phyloP scores from a whole-genome alignment of 2,888 invertebrate genomes.

The Rhagium mordax region DNA sequence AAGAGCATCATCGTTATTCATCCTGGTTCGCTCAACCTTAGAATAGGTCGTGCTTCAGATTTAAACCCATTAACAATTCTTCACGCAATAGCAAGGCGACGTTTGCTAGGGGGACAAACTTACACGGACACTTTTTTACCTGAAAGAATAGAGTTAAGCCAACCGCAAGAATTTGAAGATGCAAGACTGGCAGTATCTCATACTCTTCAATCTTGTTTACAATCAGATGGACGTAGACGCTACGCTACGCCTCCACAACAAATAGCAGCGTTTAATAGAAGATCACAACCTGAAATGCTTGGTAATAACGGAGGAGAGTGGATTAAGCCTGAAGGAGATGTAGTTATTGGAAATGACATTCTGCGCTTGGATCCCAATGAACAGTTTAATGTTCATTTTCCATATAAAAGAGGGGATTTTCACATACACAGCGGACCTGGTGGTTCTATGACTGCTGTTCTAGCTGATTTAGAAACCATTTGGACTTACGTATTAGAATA shows the following conservation, averaged over 20 bases:
- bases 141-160: slow-evolving; percentile 76
- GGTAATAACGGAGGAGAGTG: slow-evolving; percentile 75
- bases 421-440: slow-evolving; percentile 89
- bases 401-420: slow-evolving; percentile 89
- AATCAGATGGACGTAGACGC: slow-evolving; percentile 85
- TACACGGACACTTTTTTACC: slow-evolving; percentile 73
- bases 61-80: slow-evolving; percentile 87
- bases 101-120: slow-evolving; percentile 69
- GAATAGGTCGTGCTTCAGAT: slow-evolving; percentile 94
- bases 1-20: slow-evolving; percentile 94
- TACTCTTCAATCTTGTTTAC: slow-evolving; percentile 88
- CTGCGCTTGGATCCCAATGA: slow-evolving; percentile 79
- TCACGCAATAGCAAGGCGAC: slow-evolving; percentile 87
- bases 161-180: slow-evolving; percentile 87
- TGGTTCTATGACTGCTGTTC: slow-evolving; percentile 87
- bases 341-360: slow-evolving; percentile 84
- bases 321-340: slow-evolving; percentile 77
- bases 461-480: slow-evolving; percentile 90
- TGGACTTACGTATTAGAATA: slow-evolving; percentile 88
- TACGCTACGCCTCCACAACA: slow-evolving; percentile 93
- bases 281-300: slow-evolving; percentile 81
- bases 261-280: slow-evolving; percentile 89
- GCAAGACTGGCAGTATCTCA: slow-evolving; percentile 87
- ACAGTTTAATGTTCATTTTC: slow-evolving; percentile 91
- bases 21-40: slow-evolving; percentile 91